phyloP scores from a whole-genome alignment of 2,113 vertebrate species.

The Hiodon tergisus region DNA sequence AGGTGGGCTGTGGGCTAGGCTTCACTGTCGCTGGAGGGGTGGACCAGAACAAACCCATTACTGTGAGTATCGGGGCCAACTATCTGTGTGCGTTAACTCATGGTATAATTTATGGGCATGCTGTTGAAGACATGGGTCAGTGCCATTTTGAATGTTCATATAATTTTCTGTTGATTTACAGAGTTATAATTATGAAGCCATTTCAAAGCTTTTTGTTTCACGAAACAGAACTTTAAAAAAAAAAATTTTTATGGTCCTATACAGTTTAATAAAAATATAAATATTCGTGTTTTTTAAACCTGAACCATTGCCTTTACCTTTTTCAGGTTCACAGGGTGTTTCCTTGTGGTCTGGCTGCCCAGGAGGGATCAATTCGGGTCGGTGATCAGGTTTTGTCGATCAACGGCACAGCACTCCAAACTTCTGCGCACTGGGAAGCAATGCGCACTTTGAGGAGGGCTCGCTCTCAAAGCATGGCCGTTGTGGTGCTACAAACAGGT shows the following conservation, averaged over 20 bases:
- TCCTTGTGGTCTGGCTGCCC: constrained; percentile 54
- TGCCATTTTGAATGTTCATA: too few relatives aligned
- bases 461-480: constrained; percentile 49
- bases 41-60: constrained; percentile 69
- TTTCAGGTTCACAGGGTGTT: constrained; percentile 66
- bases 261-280: too few relatives aligned
- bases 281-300: background rate
- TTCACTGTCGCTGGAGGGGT: constrained; percentile 70
- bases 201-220: too few relatives aligned
- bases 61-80: constrained; percentile 46
- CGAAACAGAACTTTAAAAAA: too few relatives aligned
- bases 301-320: background rate
- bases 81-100: background rate
- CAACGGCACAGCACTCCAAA: constrained; percentile 57
- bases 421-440: constrained; percentile 57
- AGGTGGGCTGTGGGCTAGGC: constrained; percentile 62
- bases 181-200: too few relatives aligned
- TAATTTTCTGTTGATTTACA: too few relatives aligned
- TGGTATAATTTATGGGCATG: background rate
- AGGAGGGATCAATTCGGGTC: constrained; percentile 60
- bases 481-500: constrained; percentile 62
- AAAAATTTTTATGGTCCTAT: too few relatives aligned
- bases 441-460: constrained; percentile 54
- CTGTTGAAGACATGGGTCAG: background rate
- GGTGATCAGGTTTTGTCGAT: constrained; percentile 66